These are phyloP conservation scores for Galeopterus variegatus DNA, from an alignment of 2,113 vertebrate species.

Conservation along the genomic window DNA sequence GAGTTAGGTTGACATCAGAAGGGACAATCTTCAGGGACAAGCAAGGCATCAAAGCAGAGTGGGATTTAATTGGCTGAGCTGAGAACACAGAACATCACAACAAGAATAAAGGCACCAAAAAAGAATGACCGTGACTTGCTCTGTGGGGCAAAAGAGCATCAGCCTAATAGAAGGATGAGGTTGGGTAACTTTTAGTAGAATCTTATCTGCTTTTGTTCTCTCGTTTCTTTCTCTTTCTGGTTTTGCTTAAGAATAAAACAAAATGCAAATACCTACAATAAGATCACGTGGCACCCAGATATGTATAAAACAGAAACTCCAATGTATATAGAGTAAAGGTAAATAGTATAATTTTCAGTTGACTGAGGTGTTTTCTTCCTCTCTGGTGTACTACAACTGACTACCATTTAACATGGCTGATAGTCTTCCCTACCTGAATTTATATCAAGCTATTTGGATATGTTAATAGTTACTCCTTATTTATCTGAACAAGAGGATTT, in stretches of 20 bases:
- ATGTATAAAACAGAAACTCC: slow-evolving; percentile 3
- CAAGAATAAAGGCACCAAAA: not conserved
- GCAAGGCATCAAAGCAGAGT: not conserved
- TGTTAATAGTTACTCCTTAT: not conserved
- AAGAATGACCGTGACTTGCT: not conserved
- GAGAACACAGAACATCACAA: not conserved
- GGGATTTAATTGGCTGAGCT: not conserved
- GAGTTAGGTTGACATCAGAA: not conserved
- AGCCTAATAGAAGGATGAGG: not conserved
- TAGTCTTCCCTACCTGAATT: slow-evolving; percentile 12
- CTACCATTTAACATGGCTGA: not conserved
- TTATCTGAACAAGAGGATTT: not conserved
- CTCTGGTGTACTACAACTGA: not conserved
- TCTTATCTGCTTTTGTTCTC: not conserved
- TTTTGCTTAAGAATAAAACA: slow-evolving; percentile 64
- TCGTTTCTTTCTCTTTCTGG: not conserved
- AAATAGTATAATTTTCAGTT: not conserved
- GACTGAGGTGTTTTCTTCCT: not conserved
- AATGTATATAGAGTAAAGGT: not conserved
- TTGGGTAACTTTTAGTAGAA: not conserved
- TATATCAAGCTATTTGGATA: not conserved
- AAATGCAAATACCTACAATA: slow-evolving; percentile 40
- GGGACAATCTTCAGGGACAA: not conserved
- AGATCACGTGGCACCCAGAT: not conserved
- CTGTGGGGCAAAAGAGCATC: not conserved